Percentiles rank a stretch among this genome's conserved stretches.
phyloP scores from a whole-genome alignment of 2,888 invertebrate genomes.

The Lysandra coridon region DNA sequence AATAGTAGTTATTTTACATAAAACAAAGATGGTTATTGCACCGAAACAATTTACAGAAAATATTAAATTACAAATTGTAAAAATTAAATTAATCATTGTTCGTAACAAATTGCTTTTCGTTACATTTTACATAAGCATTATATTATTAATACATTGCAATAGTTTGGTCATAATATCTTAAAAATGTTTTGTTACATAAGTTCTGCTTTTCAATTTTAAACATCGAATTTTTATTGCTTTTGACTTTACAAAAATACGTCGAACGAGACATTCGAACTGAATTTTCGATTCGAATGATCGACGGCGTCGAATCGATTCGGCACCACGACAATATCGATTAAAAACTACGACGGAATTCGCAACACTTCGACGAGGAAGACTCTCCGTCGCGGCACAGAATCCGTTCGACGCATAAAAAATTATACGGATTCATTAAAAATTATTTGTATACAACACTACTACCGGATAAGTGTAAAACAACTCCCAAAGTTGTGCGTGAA shows the following conservation, averaged over 20 bases:
- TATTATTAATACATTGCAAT: constrained; percentile 6
- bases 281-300: not conserved
- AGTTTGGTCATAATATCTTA: not conserved
- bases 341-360: constrained; percentile 12
- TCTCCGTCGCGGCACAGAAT: not conserved
- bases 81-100: not conserved
- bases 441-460: constrained; percentile 26
- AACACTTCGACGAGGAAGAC: not conserved
- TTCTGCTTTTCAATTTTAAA: constrained; percentile 2
- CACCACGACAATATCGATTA: not conserved
- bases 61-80: constrained; percentile 8
- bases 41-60: not conserved
- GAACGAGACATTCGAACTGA: not conserved
- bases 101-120: constrained; percentile 20
- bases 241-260: not conserved
- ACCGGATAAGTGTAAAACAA: constrained; percentile 38
- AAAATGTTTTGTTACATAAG: not conserved
- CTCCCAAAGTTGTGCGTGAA: constrained; percentile 58
- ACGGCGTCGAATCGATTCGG: not conserved
- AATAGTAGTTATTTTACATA: not conserved
- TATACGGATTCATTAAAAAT: constrained; percentile 14
- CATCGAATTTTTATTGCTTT: constrained; percentile 6
- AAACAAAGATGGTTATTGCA: not conserved
- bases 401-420: not conserved
- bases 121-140: not conserved